Base-by-base conservation (phyloP, 2,113 vertebrate genomes). In the Ictalurus punctatus region DNA sequence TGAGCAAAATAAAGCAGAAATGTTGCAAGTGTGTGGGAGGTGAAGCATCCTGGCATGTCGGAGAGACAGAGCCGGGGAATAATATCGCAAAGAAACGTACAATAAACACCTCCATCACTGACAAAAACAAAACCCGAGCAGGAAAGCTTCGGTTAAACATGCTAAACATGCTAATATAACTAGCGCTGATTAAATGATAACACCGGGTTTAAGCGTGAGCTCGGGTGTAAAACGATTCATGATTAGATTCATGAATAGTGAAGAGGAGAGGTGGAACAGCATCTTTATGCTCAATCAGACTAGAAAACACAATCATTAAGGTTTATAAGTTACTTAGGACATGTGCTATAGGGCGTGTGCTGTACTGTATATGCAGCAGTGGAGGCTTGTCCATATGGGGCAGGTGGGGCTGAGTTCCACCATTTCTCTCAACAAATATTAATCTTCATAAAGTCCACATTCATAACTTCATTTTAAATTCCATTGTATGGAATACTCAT, bases 21-120 rank as follows among this genome's bases (percentile, higher is more conserved):
- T 82, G 54, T 23, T 59, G 54, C 5, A 56, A 82, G 56, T 59
- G 80, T 61, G 80, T 82, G 80, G 80, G 80, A 82, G 56, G 54
- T 59, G 54, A 82, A 37, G 54, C 54, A 2, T 81, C 79, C 52
- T 81, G 48, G 79, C 52, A 59, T 21, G 80, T 21, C 23, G 56
- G 19, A 82, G 30, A 82, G 30, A 82, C 56, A 59, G 17, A 59
- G 17, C 2, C 17, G 7, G 8, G 3, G n/a, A 12, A 80, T 9
- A 80, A 80, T n/a, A 54, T 17, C 78, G 54, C 48, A 80, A 73
- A 73, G 40, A 81, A 58, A 61, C 6, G 19, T 7, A 59, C 30
- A 37, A 40, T 37, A 83, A 10, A 83, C 80, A 37, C 21, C 80
- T 61, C 17, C 79, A 34, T 58, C 79, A 58, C 6, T 10, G 27